Conservation (phyloP, 2,113 vertebrate genomes). For the Peromyscus polionotus region DNA sequence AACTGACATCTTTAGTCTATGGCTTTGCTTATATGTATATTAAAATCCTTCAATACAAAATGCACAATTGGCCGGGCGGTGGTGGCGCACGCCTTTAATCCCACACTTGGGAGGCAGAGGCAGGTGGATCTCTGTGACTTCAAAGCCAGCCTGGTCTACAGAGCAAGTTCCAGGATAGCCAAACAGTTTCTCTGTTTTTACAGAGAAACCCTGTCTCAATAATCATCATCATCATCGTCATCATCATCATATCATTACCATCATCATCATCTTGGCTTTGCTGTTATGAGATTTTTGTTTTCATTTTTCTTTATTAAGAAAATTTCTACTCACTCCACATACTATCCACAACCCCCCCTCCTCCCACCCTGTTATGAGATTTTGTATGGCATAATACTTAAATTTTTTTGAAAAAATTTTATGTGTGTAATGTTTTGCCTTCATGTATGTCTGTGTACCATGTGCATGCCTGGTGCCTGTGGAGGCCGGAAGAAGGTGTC, state of each 20-base stretch:
- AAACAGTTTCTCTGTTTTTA: too few species aligned
- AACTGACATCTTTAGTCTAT: conserved; percentile 9
- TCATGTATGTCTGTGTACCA: background rate
- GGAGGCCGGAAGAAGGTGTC: background rate
- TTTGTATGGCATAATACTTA: background rate
- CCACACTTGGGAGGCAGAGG: background rate
- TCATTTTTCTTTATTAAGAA: too few species aligned
- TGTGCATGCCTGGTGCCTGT: background rate
- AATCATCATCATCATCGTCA: too few species aligned
- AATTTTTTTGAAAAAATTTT: background rate
- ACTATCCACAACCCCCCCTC: too few species aligned
- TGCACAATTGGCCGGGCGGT: too few species aligned
- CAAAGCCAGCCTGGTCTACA: background rate
- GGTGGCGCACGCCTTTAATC: background rate
- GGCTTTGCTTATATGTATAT: background rate
- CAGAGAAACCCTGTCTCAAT: background rate
- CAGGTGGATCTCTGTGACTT: background rate
- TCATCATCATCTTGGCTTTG: too few species aligned
- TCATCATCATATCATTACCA: too few species aligned
- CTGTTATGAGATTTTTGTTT: background rate
- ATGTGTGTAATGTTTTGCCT: background rate
- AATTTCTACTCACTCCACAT: too few species aligned
- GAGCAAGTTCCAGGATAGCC: background rate
- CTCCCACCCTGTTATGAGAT: background rate
- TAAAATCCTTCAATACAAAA: background rate